Evolutionary conservation across 2,888 invertebrate species (phyloP), one percentile per base, ranked within the genome.

Genomic region (Trimorus sp.): DNA sequence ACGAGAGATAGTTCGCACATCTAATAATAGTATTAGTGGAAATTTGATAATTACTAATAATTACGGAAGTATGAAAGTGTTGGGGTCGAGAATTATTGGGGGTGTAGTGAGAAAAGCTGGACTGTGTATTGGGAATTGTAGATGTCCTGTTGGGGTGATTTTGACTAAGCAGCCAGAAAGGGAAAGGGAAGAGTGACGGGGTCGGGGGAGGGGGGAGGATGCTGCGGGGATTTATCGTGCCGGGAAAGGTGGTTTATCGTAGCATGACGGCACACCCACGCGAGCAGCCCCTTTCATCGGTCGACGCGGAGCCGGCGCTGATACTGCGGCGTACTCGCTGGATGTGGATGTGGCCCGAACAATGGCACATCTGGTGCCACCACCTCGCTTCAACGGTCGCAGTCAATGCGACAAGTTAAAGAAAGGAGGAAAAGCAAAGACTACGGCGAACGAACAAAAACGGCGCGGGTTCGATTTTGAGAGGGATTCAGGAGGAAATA

Each of bases 261-360:
- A 85, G 86, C 88, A 86, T 88, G 88, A 87, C 86, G 85, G 84
- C 85, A 88, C 89, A 88, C 88, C 87, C 88, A 88, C 89, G 87
- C 88, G 85, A 83, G 78, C 81, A 85, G 83, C 84, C 84, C 83
- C 82, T 85, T 86, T 87, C 86, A 83, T 84, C 80, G 83, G 70
- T 79, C 74, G 56, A 62, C 63, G 48, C 40, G 26, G 26, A 26
- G 26, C 26, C 26, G 9, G 71, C 80, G 56, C 74, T 82, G 79
- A 83, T 79, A 83, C 79, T 79, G 73, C 76, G 71, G 26, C 73
- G 62, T 63, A 42, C 58, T 75, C 56, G 70, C 76, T 73, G 49
- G 73, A 73, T 76, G 83, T 79, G 63, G 75, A 79, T 79, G 82
- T 78, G 65, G 65, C 74, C 65, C 60, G 82, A 79, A 82, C 82